Percentiles rank a stretch among this genome's conserved stretches.
These are phyloP conservation scores for Drepanosiphum platanoidis DNA, from an alignment of 2,888 invertebrate genomes.

Conservation along the genomic window DNA sequence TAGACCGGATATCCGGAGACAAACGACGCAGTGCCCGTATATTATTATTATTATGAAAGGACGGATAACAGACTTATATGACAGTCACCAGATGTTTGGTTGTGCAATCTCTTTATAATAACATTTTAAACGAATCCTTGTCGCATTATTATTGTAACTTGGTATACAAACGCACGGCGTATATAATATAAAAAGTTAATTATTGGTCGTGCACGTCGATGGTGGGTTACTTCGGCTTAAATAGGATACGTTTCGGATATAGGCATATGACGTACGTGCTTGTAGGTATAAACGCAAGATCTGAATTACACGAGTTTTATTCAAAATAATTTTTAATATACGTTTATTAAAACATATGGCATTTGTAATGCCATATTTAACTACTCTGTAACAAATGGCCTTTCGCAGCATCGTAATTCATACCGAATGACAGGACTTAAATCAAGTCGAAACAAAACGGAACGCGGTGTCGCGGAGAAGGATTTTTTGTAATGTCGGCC, in stretches of 20 bases:
- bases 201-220: background rate
- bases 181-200: background rate
- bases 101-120: background rate
- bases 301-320: background rate
- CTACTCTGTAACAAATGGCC: background rate
- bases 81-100: constrained; percentile 10
- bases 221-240: background rate
- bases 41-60: constrained; percentile 4
- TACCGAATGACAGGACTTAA: constrained; percentile 8
- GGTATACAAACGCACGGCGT: background rate
- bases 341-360: constrained; percentile 10
- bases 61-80: constrained; percentile 11
- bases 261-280: background rate
- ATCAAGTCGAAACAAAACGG: constrained; percentile 23
- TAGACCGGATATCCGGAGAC: constrained; percentile 55
- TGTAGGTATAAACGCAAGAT: background rate
- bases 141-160: background rate
- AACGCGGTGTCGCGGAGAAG: background rate
- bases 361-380: constrained; percentile 7
- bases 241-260: background rate
- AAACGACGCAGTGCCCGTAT: background rate
- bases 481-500: background rate
- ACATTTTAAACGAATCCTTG: background rate
- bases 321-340: background rate
- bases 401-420: constrained; percentile 6